These are phyloP conservation scores for Muntiacus reevesi DNA, from an alignment of 2,113 vertebrate species.

Conservation along the genomic window DNA sequence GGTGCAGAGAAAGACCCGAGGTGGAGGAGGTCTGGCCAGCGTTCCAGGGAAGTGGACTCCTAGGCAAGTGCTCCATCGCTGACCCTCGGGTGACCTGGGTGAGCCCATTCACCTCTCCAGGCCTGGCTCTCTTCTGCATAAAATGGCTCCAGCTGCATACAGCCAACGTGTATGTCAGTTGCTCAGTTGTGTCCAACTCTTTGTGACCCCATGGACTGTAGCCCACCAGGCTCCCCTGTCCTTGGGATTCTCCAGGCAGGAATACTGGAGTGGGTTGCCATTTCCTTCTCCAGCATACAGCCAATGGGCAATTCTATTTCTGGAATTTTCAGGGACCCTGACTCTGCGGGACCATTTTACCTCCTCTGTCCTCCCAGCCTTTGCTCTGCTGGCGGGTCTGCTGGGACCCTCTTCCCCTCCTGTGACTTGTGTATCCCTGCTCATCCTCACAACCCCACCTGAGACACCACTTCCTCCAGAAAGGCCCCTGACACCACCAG, in stretches of 20 bases:
- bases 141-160: not conserved
- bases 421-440: not conserved
- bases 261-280: not conserved
- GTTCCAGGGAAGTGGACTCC: not conserved
- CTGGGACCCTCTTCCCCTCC: not conserved
- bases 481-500: not conserved
- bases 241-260: not conserved
- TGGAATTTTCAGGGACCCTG: not conserved
- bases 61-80: not conserved
- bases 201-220: not conserved
- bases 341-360: not conserved
- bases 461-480: not conserved
- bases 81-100: fast-evolving
- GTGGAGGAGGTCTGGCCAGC: not conserved
- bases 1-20: not conserved
- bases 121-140: not conserved
- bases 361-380: not conserved
- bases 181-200: not conserved
- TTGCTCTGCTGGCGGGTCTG: fast-evolving
- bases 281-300: not conserved
- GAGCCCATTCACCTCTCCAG: not conserved
- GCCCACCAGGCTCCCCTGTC: not conserved
- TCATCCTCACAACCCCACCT: not conserved
- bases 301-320: not conserved
- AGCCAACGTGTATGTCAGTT: not conserved